A percentile compares a stretch with the other conserved stretches of the same genome.
These are phyloP conservation scores for Hystrix cristata DNA, from an alignment of 2,113 vertebrate species.

Conservation along the genomic window DNA sequence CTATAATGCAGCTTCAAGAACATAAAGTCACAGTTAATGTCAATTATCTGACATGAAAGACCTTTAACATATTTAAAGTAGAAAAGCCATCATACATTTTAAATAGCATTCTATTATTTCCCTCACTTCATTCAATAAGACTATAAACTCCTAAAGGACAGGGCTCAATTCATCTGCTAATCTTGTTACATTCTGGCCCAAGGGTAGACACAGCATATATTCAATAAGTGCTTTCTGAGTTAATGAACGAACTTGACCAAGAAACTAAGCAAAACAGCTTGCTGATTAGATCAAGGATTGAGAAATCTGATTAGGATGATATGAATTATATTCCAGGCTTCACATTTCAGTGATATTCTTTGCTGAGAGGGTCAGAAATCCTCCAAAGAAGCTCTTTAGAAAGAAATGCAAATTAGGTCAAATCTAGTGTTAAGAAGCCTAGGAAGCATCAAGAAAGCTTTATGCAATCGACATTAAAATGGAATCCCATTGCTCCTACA, in stretches of 20 bases:
- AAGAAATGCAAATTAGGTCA: constrained; percentile 68
- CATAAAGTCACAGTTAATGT: constrained; percentile 36
- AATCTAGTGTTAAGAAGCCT: constrained; percentile 28
- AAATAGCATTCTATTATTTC: constrained; percentile 70
- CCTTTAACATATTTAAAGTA: constrained; percentile 45
- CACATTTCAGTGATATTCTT: constrained; percentile 76
- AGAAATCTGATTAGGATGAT: constrained; percentile 81
- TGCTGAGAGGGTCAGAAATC: constrained; percentile 69
- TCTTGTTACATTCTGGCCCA: constrained; percentile 65
- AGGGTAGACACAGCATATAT: constrained; percentile 41
- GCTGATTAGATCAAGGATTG: constrained; percentile 83
- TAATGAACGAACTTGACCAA: constrained; percentile 83
- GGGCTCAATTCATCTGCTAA: constrained; percentile 74
- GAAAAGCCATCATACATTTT: constrained; percentile 63
- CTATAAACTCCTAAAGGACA: constrained; percentile 79
- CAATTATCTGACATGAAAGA: constrained; percentile 49
- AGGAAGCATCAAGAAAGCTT: neutral
- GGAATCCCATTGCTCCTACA: neutral
- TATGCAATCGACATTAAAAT: neutral
- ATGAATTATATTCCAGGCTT: constrained; percentile 76
- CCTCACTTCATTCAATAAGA: constrained; percentile 67
- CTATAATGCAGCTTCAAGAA: constrained; percentile 15
- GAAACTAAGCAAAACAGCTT: constrained; percentile 80
- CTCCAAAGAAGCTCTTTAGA: constrained; percentile 70
- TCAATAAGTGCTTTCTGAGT: constrained; percentile 74